Conservation (phyloP, 2,113 vertebrate genomes). For the Laticauda laticaudata region DNA sequence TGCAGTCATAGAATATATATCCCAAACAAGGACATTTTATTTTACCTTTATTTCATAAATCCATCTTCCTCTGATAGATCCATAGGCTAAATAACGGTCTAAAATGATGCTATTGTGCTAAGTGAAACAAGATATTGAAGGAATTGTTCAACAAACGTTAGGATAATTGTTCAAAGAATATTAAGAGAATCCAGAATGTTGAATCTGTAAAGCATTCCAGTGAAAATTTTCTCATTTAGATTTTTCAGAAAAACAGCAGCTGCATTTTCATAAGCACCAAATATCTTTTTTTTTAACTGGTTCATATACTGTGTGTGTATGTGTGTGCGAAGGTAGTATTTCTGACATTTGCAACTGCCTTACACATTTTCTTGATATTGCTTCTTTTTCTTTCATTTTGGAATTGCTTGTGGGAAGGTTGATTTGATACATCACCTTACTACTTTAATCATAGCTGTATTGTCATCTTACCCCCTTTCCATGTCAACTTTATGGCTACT, state of each 20-base stretch:
- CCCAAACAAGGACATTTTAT: neutral
- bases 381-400: conserved; percentile 25
- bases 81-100: neutral
- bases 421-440: conserved; percentile 13
- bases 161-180: neutral
- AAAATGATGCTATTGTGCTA: neutral
- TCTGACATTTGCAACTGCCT: neutral
- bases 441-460: conserved; percentile 16
- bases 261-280: neutral
- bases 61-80: neutral
- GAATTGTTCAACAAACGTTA: neutral
- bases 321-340: no score
- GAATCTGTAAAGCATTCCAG: neutral
- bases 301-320: no score
- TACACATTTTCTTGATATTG: conserved; percentile 5
- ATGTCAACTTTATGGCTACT: conserved; percentile 39
- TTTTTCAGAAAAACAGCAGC: no score
- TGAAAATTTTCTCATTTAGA: conserved; percentile 8
- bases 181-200: neutral
- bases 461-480: conserved; percentile 26
- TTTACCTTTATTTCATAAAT: neutral
- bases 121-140: neutral
- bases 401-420: conserved; percentile 24
- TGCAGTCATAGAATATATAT: neutral
- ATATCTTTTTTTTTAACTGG: neutral